A percentile compares a stretch with the other conserved stretches of the same genome.
These are phyloP conservation scores for Leptopterna dolabrata DNA, from an alignment of 2,888 invertebrate genomes.

Conservation along the genomic window DNA sequence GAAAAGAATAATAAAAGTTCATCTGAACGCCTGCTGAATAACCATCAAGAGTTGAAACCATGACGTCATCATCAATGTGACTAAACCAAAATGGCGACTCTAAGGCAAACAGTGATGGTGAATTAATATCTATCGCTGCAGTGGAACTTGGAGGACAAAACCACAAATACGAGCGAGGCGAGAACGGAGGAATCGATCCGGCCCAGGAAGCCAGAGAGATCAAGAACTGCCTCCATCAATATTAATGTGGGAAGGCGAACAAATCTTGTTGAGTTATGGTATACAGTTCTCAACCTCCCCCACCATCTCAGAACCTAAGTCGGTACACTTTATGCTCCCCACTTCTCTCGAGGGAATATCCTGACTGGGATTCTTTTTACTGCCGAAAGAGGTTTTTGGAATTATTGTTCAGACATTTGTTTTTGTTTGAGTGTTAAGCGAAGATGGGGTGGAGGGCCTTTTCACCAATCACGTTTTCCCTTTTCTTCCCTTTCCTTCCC, in stretches of 20 bases:
- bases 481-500: neutral
- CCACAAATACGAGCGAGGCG: neutral
- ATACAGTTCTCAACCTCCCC: conserved; percentile 26
- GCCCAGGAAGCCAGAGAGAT: neutral
- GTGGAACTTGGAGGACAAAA: too few relatives aligned
- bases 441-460: neutral
- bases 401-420: conserved; percentile 5
- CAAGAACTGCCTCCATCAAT: conserved; percentile 45
- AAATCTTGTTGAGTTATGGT: conserved; percentile 53
- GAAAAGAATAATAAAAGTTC: too few relatives aligned
- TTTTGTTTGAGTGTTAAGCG: conserved; percentile 1
- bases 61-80: too few relatives aligned
- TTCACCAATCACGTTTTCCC: conserved; percentile 1
- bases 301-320: neutral
- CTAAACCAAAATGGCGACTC: too few relatives aligned
- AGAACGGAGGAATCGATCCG: conserved; percentile 12
- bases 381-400: neutral
- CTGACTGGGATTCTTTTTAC: neutral
- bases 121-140: too few relatives aligned
- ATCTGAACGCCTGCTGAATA: too few relatives aligned
- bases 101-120: too few relatives aligned
- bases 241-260: conserved; percentile 45
- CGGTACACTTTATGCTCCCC: neutral
- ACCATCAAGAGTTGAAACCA: too few relatives aligned
- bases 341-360: neutral